A percentile compares a stretch with the other conserved stretches of the same genome.
Conservation (phyloP, 2,113 vertebrate species). For the Perca fluviatilis region DNA sequence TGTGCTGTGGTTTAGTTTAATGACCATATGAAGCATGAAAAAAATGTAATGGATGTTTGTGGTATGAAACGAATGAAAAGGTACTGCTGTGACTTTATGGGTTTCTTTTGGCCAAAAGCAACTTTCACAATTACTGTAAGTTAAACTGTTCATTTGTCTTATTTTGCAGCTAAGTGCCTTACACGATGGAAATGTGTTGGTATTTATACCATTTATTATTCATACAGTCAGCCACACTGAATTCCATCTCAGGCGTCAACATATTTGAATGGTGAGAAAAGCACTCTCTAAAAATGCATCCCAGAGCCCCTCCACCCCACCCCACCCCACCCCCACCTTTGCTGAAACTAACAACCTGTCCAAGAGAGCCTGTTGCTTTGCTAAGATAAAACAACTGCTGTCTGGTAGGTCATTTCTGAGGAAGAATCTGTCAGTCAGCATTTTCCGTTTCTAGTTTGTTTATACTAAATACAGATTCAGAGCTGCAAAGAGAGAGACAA, state of each 20-base stretch:
- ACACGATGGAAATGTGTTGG: neutral
- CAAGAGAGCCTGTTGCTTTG: neutral
- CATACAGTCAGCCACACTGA: neutral
- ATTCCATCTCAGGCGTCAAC: neutral
- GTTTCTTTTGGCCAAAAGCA: neutral
- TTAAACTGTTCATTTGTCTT: neutral
- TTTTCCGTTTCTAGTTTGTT: neutral
- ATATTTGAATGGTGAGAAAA: neutral
- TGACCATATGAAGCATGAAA: neutral
- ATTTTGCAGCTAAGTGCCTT: neutral
- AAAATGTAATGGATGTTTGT: neutral
- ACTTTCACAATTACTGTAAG: neutral
- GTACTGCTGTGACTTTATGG: constrained; percentile 4
- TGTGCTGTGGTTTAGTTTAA: constrained; percentile 11
- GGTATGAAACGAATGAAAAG: neutral
- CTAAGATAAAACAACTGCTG: neutral
- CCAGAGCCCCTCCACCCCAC: no score
- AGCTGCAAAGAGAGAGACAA: neutral
- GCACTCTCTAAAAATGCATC: neutral
- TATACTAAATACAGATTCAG: constrained; percentile 17
- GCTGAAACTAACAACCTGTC: neutral
- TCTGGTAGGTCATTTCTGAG: neutral
- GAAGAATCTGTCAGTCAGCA: neutral
- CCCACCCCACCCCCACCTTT: no score
- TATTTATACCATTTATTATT: no score